Percentiles rank a stretch among this genome's conserved stretches.
Conservation (phyloP, 2,113 vertebrate species). For the Arothron firmamentum region DNA sequence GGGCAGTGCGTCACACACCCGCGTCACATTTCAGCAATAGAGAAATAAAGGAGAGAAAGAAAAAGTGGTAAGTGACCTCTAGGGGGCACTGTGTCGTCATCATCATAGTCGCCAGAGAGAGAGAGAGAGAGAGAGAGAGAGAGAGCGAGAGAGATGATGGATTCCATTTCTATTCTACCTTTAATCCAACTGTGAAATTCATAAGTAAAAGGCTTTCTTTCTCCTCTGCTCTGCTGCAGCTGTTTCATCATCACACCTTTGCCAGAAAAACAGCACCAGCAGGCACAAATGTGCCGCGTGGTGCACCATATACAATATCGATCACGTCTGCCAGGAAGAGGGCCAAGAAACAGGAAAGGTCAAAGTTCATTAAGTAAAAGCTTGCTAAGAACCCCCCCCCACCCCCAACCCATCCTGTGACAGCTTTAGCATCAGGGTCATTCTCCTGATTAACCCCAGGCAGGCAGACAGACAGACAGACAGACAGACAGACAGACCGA, state of each 20-base stretch:
- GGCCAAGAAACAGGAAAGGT: conserved; percentile 10
- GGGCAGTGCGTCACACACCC: no score
- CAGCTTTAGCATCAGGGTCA: conserved; percentile 1
- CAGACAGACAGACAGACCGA: background rate
- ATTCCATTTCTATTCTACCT: conserved; percentile 67
- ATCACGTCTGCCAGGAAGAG: conserved; percentile 25
- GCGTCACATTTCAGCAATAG: no score
- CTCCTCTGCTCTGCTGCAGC: conserved; percentile 43
- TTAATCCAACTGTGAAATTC: conserved; percentile 73
- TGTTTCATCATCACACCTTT: conserved; percentile 55
- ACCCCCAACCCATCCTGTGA: no score
- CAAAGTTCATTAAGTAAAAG: conserved; percentile 25
- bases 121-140: conserved; percentile 9
- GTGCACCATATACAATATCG: conserved; percentile 39
- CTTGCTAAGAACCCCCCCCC: background rate
- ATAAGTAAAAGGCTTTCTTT: conserved; percentile 56
- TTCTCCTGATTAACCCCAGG: conserved; percentile 40
- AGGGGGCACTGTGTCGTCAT: conserved; percentile 61
- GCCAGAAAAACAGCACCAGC: conserved; percentile 29
- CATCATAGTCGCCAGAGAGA: background rate
- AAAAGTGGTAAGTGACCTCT: conserved; percentile 23
- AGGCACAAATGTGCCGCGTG: conserved; percentile 30
- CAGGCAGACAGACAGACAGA: conserved; percentile 16
- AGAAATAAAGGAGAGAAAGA: no score
- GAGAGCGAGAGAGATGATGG: conserved; percentile 34